Evolutionary conservation across 2,888 invertebrate genomes (phyloP).

Genomic region (Anthophora plumipes): DNA sequence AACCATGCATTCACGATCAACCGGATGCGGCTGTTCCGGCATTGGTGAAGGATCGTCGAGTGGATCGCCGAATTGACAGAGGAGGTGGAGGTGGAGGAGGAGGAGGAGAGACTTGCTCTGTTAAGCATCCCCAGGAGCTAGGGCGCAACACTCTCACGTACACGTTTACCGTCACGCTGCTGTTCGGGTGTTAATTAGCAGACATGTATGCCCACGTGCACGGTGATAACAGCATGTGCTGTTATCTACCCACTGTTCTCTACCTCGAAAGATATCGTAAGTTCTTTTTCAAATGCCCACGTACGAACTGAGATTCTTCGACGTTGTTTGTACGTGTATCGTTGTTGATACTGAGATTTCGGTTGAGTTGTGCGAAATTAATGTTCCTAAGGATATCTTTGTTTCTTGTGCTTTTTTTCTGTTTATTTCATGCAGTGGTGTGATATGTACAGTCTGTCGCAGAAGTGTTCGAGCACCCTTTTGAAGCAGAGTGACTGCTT

Average conservation of each 20-base stretch:
- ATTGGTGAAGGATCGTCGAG: slow-evolving; percentile 51
- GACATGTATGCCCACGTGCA: slow-evolving; percentile 82
- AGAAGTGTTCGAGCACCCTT: too few species aligned
- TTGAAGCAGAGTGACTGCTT: too few species aligned
- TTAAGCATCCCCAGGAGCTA: slow-evolving; percentile 32
- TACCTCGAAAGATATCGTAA: slow-evolving; percentile 82
- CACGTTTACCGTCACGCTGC: slow-evolving; percentile 21
- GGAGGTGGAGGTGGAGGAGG: too few species aligned
- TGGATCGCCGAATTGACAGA: slow-evolving; percentile 55
- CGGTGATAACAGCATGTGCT: slow-evolving; percentile 83
- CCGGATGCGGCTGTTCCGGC: slow-evolving; percentile 48
- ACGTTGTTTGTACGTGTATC: too few species aligned
- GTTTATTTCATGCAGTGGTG: too few species aligned
- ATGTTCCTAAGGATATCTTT: too few species aligned
- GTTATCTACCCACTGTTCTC: slow-evolving; percentile 81
- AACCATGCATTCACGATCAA: slow-evolving; percentile 39
- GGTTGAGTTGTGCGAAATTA: too few species aligned
- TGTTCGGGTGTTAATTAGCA: slow-evolving; percentile 67
- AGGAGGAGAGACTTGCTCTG: slow-evolving; percentile 1
- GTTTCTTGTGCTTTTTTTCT: too few species aligned
- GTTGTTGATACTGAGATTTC: too few species aligned
- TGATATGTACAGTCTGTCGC: too few species aligned
- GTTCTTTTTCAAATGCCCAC: slow-evolving; percentile 61
- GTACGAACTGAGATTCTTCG: background rate
- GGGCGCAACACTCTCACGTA: slow-evolving; percentile 32